phyloP scores from a whole-genome alignment of 2,797 vertebrate species.

The Siniperca obscura region DNA sequence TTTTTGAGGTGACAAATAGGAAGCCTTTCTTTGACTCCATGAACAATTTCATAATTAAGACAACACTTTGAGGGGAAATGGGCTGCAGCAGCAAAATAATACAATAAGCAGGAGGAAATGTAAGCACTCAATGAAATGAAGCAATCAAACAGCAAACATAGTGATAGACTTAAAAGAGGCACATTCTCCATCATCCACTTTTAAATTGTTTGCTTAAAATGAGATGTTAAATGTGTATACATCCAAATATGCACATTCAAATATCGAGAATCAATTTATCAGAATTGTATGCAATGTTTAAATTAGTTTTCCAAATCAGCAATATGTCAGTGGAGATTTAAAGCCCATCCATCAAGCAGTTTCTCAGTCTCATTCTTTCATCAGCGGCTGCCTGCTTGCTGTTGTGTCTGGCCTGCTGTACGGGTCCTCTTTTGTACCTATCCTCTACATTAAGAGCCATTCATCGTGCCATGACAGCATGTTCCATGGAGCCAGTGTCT shows the following conservation, averaged over 20 bases:
- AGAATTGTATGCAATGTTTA: background rate
- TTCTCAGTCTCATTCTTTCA: constrained; percentile 4
- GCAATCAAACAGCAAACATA: background rate
- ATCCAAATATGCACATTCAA: background rate
- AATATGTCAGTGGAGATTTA: background rate
- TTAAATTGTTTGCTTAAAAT: background rate
- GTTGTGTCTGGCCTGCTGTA: constrained; percentile 88
- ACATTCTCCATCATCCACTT: background rate
- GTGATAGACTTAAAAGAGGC: no score
- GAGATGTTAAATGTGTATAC: background rate
- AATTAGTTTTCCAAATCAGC: constrained; percentile 6
- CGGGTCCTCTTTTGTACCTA: constrained; percentile 87
- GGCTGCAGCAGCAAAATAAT: background rate
- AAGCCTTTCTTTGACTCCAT: background rate
- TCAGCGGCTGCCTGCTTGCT: constrained; percentile 89
- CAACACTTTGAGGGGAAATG: background rate
- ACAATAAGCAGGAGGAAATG: background rate
- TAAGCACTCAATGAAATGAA: background rate
- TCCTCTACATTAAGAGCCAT: constrained; percentile 92
- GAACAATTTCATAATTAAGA: background rate
- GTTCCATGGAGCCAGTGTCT: constrained; percentile 89
- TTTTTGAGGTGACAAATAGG: background rate
- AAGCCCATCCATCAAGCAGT: constrained; percentile 2
- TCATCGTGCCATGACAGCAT: constrained; percentile 83
- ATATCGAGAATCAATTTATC: background rate